phyloP scores from a whole-genome alignment of 1,140 invertebrate species.

The Saxidomus purpurata region DNA sequence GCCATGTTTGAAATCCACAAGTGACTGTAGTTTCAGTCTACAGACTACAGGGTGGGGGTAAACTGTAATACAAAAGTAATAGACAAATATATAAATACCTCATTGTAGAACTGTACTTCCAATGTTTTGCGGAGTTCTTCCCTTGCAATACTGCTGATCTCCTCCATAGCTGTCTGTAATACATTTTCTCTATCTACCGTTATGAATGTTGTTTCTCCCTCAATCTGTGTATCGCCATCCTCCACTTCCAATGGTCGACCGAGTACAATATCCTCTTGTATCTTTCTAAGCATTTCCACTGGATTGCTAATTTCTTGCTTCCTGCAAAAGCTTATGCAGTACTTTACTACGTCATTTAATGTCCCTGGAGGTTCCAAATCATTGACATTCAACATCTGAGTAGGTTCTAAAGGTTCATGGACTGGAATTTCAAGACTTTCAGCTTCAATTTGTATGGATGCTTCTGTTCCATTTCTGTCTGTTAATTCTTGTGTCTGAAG shows the following conservation, averaged over 20 bases:
- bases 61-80: no score
- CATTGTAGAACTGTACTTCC: slow-evolving; percentile 68
- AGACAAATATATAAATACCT: no score
- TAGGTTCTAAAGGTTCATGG: no score
- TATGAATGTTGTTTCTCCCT: slow-evolving; percentile 59
- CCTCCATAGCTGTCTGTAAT: slow-evolving; percentile 51
- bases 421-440: not conserved
- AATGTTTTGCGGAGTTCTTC: slow-evolving; percentile 46
- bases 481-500: no score
- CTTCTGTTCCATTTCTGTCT: no score
- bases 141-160: slow-evolving; percentile 10
- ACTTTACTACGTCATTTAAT: slow-evolving; percentile 23
- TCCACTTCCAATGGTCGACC: slow-evolving; percentile 61
- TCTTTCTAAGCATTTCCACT: slow-evolving; percentile 60
- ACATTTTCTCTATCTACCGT: slow-evolving; percentile 48
- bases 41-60: no score
- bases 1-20: no score
- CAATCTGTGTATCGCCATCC: not conserved
- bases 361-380: not conserved
- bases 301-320: slow-evolving; percentile 40
- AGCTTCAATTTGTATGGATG: not conserved
- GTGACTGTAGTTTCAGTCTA: no score
- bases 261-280: slow-evolving; percentile 41
- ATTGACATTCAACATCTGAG: no score
- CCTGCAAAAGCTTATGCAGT: slow-evolving; percentile 31